Conservation (phyloP, 2,888 invertebrate species). For the Brachycybe producta region DNA sequence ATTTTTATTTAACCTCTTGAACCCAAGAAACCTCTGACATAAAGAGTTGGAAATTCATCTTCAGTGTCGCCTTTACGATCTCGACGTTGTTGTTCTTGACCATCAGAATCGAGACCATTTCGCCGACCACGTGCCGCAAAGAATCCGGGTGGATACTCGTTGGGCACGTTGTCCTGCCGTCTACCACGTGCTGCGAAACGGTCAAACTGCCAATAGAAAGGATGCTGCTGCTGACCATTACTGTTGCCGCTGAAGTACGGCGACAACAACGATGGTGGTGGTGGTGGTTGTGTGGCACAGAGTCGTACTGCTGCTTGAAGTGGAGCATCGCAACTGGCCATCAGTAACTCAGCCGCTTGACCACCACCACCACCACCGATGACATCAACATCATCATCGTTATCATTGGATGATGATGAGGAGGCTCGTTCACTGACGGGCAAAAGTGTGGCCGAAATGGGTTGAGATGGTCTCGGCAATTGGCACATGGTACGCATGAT, state of each 20-base stretch:
- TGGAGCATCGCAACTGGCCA: background rate
- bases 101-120: background rate
- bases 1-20: background rate
- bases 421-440: too few species aligned
- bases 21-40: background rate
- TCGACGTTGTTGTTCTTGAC: background rate
- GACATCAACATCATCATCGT: too few species aligned
- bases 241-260: background rate
- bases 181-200: background rate
- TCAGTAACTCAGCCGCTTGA: background rate
- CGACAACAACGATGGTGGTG: background rate
- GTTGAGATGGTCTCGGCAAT: too few species aligned
- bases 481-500: background rate
- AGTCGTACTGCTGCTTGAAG: background rate
- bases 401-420: too few species aligned
- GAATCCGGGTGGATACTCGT: conserved; percentile 2
- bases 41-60: background rate
- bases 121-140: conserved; percentile 6
- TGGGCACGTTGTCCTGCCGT: background rate
- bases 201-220: background rate
- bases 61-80: conserved; percentile 3
- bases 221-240: too few species aligned
- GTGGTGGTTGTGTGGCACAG: background rate
- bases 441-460: too few species aligned
- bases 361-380: background rate